Evolutionary conservation across 1,140 invertebrate genomes (phyloP).

Genomic region (Solen grandis): DNA sequence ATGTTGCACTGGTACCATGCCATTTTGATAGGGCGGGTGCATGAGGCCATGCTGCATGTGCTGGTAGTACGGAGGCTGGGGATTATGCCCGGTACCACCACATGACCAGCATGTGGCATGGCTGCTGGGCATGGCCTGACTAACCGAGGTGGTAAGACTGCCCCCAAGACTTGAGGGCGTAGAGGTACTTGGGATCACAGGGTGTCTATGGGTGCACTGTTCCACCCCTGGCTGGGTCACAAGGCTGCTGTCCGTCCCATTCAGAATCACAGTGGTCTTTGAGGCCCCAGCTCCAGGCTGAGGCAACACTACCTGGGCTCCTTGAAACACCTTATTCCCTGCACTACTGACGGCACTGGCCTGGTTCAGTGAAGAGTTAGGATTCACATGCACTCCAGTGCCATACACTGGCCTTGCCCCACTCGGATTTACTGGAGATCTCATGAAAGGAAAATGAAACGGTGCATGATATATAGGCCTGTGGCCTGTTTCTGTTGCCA

Average conservation of each 20-base stretch:
- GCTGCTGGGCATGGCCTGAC: constrained; percentile 12
- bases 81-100: constrained; percentile 24
- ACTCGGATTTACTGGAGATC: constrained; percentile 8
- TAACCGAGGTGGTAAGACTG: neutral
- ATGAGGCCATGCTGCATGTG: constrained; percentile 3
- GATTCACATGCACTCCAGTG: neutral
- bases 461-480: constrained; percentile 10
- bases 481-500: constrained; percentile 6
- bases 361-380: constrained; percentile 3
- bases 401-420: neutral
- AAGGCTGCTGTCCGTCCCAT: constrained; percentile 6
- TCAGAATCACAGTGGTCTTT: constrained; percentile 8
- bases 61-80: neutral
- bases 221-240: neutral
- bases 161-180: no score
- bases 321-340: constrained; percentile 22
- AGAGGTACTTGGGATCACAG: no score
- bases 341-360: neutral
- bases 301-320: neutral
- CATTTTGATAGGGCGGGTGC: constrained; percentile 10
- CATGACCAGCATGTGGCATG: constrained; percentile 7
- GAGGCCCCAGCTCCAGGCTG: neutral
- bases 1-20: constrained; percentile 1
- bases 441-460: neutral
- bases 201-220: neutral